phyloP scores from a whole-genome alignment of 2,888 invertebrate species.

The Archaeoteleia sp. region DNA sequence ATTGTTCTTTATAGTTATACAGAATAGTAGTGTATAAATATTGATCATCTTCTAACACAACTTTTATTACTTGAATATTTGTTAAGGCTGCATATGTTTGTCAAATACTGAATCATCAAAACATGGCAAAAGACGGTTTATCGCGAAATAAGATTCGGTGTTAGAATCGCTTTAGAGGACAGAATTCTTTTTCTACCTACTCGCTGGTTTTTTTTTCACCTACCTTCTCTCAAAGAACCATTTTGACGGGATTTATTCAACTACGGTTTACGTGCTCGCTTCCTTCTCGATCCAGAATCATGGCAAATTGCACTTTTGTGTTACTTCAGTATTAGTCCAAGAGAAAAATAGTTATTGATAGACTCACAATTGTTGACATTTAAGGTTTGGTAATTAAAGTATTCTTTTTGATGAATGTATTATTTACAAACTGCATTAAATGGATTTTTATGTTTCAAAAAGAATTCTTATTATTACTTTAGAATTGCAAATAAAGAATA shows the following conservation, averaged over 20 bases:
- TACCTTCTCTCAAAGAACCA: conserved; percentile 32
- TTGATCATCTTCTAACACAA: no score
- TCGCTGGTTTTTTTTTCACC: conserved; percentile 23
- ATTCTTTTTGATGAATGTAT: conserved; percentile 11
- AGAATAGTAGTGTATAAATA: no score
- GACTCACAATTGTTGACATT: conserved; percentile 16
- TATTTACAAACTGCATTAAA: no score
- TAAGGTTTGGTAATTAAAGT: conserved; percentile 10
- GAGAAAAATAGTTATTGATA: conserved; percentile 18
- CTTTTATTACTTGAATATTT: no score
- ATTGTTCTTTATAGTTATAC: no score
- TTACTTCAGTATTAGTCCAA: conserved; percentile 23
- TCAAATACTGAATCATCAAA: no score
- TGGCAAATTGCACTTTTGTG: conserved; percentile 31
- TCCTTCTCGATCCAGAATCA: conserved; percentile 27
- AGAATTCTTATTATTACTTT: no score
- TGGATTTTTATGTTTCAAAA: no score
- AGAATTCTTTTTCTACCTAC: conserved; percentile 18
- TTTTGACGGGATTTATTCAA: conserved; percentile 37
- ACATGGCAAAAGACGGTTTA: no score
- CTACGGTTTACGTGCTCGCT: conserved; percentile 24
- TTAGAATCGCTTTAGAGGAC: conserved; percentile 30
- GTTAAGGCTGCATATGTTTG: no score
- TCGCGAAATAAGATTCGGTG: no score
- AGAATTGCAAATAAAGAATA: no score